Percentiles rank a stretch among this genome's conserved stretches.
phyloP scores from a whole-genome alignment of 2,888 invertebrate genomes.

The Callosobruchus maculatus region DNA sequence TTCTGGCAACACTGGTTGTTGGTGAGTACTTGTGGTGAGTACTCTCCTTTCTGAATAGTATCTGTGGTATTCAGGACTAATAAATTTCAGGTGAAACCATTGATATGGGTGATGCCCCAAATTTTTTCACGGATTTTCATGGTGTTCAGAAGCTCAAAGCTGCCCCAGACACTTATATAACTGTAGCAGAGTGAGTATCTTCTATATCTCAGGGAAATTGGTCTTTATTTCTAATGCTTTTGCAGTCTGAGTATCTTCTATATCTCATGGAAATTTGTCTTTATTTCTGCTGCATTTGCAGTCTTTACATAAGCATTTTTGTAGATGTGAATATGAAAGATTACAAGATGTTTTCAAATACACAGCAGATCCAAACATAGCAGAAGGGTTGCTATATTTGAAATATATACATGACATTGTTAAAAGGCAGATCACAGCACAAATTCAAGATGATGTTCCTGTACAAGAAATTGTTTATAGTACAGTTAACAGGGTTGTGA shows the following conservation, averaged over 20 bases:
- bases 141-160: constrained; percentile 29
- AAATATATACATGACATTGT: constrained; percentile 25
- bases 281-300: too few species aligned
- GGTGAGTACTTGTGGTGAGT: too few species aligned
- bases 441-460: constrained; percentile 25
- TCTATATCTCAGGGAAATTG: constrained; percentile 1
- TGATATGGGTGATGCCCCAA: constrained; percentile 12
- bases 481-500: constrained; percentile 20
- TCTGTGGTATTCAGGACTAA: not conserved
- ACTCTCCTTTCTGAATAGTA: too few species aligned
- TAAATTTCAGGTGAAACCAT: not conserved
- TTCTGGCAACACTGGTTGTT: too few species aligned
- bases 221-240: too few species aligned
- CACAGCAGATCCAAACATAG: constrained; percentile 17
- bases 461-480: constrained; percentile 23
- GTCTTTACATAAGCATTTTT: too few species aligned
- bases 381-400: constrained; percentile 27
- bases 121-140: constrained; percentile 35
- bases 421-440: constrained; percentile 21
- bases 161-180: constrained; percentile 14
- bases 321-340: constrained; percentile 30
- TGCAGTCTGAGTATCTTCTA: too few species aligned
- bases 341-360: constrained; percentile 28
- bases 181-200: constrained; percentile 25
- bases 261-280: too few species aligned